A percentile compares a stretch with the other conserved stretches of the same genome.
Evolutionary conservation across 2,113 vertebrate species (phyloP).

Genomic region (Pedionomus torquatus): DNA sequence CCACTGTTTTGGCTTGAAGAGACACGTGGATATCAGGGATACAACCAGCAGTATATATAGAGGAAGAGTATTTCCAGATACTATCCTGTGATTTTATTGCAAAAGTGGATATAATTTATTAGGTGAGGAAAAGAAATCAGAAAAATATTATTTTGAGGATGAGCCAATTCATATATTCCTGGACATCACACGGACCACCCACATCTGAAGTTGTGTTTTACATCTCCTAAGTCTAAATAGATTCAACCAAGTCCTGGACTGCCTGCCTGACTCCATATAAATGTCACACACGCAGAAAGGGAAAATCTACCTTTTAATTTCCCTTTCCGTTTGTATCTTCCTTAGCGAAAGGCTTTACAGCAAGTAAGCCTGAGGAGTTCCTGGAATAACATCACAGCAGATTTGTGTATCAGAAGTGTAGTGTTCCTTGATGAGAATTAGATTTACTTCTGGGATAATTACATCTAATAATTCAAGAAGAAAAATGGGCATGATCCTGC

Average conservation of each 20-base stretch:
- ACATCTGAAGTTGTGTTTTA: conserved; percentile 56
- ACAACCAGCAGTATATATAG: background rate
- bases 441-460: background rate
- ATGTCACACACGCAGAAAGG: background rate
- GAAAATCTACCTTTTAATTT: conserved; percentile 23
- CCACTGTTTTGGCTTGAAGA: background rate
- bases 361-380: background rate
- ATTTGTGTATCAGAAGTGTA: background rate
- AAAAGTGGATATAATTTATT: conserved; percentile 57
- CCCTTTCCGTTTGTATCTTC: background rate
- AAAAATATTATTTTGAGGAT: conserved; percentile 60
- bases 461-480: background rate
- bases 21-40: background rate
- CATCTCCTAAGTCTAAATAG: conserved; percentile 46
- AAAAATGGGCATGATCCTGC: background rate
- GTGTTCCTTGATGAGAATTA: background rate
- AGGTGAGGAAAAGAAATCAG: conserved; percentile 58
- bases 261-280: conserved; percentile 25
- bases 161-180: conserved; percentile 65
- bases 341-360: background rate
- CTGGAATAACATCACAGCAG: background rate
- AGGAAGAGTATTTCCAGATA: background rate
- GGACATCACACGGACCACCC: conserved; percentile 68
- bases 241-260: conserved; percentile 1
- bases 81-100: background rate